These are phyloP conservation scores for Cydia amplana DNA, from an alignment of 1,140 invertebrate species.

Conservation along the genomic window DNA sequence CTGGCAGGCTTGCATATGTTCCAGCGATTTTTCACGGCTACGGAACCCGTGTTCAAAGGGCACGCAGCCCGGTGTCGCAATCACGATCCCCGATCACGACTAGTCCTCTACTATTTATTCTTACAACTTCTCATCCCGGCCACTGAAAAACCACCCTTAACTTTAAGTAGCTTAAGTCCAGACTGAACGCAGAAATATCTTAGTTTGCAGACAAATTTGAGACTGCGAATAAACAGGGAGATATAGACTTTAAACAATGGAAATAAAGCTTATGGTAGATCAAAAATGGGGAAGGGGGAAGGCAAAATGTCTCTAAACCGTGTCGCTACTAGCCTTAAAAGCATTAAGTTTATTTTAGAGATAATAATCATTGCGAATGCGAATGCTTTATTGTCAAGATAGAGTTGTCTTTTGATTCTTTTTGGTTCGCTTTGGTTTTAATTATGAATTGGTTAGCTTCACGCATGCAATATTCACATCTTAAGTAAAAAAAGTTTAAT, in stretches of 20 bases:
- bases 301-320: slow-evolving; percentile 75
- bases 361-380: slow-evolving; percentile 78
- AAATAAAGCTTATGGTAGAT: background rate
- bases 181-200: slow-evolving; percentile 42
- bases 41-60: slow-evolving; percentile 75
- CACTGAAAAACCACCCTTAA: slow-evolving; percentile 52
- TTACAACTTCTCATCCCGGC: slow-evolving; percentile 35
- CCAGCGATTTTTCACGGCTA: slow-evolving; percentile 78
- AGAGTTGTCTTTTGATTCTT: slow-evolving; percentile 77
- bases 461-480: background rate
- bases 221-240: background rate
- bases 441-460: slow-evolving; percentile 36
- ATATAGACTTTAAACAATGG: background rate
- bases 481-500: background rate
- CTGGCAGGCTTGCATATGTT: slow-evolving; percentile 71
- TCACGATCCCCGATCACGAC: slow-evolving; percentile 78
- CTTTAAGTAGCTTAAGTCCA: slow-evolving; percentile 42
- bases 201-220: slow-evolving; percentile 30
- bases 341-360: slow-evolving; percentile 78
- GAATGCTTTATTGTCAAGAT: slow-evolving; percentile 77
- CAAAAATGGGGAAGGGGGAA: slow-evolving; percentile 33
- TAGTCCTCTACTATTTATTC: slow-evolving; percentile 66
- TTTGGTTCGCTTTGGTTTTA: slow-evolving; percentile 73
- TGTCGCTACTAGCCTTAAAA: slow-evolving; percentile 77
- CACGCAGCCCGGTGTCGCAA: slow-evolving; percentile 75